Evolutionary conservation across 2,113 vertebrate genomes (phyloP), one percentile per base, ranked within the genome.

Genomic region (Cyphomyrus plagiostoma): DNA sequence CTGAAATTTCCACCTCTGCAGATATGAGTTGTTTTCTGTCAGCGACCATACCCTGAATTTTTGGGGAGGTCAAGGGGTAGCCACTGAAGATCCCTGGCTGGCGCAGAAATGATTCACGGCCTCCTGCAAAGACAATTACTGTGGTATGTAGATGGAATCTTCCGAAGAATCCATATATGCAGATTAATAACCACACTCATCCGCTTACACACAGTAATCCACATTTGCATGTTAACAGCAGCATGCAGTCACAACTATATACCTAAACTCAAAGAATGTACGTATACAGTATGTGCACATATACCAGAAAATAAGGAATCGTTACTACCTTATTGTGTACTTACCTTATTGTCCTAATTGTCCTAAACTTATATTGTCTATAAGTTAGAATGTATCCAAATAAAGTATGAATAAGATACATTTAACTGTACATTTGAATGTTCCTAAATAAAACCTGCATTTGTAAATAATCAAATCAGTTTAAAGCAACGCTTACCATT

Each of bases 21-120:
- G n/a, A 30, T 30, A 26, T 30, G 8, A 45, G 45, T 26, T 86
- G 48, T 19, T 39, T 23, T 19, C 26, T 10, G 0, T 53, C 26
- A 21, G n/a, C 15, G 10, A 21, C 19, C 66, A 53, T 92, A 93
- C 92, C 92, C 90, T 91, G 91, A 85, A 89, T 82, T 90, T 93
- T 93, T 77, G 92, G 92, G 89, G 90, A 89, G 82, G 91, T 92
- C 4, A 93, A 89, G 46, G 92, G 92, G 85, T 92, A 93, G 87
- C 92, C 92, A 45, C 90, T 89, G 42, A 93, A 93, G 19, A 93
- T 83, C 45, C 92, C 92, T 50, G 91, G 92, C 56, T 91, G 89
- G 58, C 91, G 92, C 70, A 92, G 92, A 52, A 91, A 93, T 39
- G 77, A 80, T 19, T 92, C 92, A 58, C 90, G 92, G 23, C 91